phyloP scores from a whole-genome alignment of 2,888 invertebrate species.

The Archaeoteleia sp. region DNA sequence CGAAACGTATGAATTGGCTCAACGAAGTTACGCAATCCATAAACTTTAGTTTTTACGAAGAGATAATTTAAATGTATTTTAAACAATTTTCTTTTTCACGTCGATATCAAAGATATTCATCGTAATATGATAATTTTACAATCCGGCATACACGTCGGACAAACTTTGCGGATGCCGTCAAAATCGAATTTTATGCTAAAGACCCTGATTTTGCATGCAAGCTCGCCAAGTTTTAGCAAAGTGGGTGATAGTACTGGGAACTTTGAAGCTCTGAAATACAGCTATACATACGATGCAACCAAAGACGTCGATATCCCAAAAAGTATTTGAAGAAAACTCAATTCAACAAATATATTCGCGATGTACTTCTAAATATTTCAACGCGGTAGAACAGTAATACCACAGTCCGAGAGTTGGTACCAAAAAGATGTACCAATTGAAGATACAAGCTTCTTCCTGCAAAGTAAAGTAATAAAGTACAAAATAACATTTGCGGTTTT shows the following conservation, averaged over 20 bases:
- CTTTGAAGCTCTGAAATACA: constrained; percentile 17
- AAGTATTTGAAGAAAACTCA: constrained; percentile 18
- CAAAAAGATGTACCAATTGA: neutral
- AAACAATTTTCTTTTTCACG: constrained; percentile 10
- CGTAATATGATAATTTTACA: constrained; percentile 27
- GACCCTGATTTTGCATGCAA: constrained; percentile 29
- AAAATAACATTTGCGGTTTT: no score
- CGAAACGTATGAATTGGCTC: neutral
- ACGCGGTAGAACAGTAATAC: neutral
- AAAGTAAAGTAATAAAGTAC: neutral
- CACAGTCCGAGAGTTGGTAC: neutral
- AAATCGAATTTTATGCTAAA: constrained; percentile 35
- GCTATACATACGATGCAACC: neutral
- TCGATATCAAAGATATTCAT: constrained; percentile 12
- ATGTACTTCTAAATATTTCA: constrained; percentile 12
- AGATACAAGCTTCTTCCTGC: neutral
- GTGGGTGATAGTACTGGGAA: constrained; percentile 18
- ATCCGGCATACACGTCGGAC: constrained; percentile 2
- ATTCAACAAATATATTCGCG: constrained; percentile 15
- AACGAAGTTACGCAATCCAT: neutral
- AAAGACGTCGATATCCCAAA: constrained; percentile 4
- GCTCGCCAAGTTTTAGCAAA: constrained; percentile 22
- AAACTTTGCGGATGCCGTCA: constrained; percentile 17
- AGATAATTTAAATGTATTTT: neutral
- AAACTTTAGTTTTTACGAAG: no score